These are phyloP conservation scores for Phasia obesa DNA, from an alignment of 2,888 invertebrate species.

Conservation along the genomic window DNA sequence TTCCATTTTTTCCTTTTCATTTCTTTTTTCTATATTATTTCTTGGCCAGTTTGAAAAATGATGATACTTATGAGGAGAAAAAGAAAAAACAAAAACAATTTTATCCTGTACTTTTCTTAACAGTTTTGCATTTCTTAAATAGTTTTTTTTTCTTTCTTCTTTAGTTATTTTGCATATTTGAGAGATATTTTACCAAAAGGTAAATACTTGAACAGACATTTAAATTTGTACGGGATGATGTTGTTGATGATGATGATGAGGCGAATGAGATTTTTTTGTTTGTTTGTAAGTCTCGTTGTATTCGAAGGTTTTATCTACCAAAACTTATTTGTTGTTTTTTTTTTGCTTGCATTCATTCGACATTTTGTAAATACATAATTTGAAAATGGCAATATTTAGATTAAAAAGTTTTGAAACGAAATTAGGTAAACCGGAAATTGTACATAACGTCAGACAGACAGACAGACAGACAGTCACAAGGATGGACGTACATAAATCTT, in stretches of 20 bases:
- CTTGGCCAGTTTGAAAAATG: slow-evolving; percentile 45
- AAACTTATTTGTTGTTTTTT: slow-evolving; percentile 21
- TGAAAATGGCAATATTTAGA: slow-evolving; percentile 64
- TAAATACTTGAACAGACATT: slow-evolving; percentile 37
- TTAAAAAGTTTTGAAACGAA: slow-evolving; percentile 60
- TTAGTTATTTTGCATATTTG: slow-evolving; percentile 41
- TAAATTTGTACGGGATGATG: slow-evolving; percentile 1
- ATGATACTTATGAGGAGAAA: slow-evolving; percentile 18
- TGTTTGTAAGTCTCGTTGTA: background rate
- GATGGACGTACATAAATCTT: background rate
- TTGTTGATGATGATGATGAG: slow-evolving; percentile 15
- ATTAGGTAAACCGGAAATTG: slow-evolving; percentile 68
- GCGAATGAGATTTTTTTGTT: slow-evolving; percentile 19
- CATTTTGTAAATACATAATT: slow-evolving; percentile 58
- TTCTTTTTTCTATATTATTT: slow-evolving; percentile 5
- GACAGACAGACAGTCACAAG: background rate
- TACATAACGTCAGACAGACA: slow-evolving; percentile 34
- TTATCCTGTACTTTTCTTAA: slow-evolving; percentile 24
- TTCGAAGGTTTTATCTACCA: slow-evolving; percentile 18
- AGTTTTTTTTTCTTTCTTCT: slow-evolving; percentile 8
- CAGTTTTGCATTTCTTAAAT: slow-evolving; percentile 18
- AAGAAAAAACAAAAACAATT: background rate
- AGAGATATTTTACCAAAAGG: slow-evolving; percentile 37
- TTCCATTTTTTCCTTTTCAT: slow-evolving; percentile 29
- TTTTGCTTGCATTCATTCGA: slow-evolving; percentile 34